Percentiles rank a stretch among this genome's conserved stretches.
These are phyloP conservation scores for Halcyon chelicuti DNA, from an alignment of 2,797 vertebrate genomes.

Conservation along the genomic window DNA sequence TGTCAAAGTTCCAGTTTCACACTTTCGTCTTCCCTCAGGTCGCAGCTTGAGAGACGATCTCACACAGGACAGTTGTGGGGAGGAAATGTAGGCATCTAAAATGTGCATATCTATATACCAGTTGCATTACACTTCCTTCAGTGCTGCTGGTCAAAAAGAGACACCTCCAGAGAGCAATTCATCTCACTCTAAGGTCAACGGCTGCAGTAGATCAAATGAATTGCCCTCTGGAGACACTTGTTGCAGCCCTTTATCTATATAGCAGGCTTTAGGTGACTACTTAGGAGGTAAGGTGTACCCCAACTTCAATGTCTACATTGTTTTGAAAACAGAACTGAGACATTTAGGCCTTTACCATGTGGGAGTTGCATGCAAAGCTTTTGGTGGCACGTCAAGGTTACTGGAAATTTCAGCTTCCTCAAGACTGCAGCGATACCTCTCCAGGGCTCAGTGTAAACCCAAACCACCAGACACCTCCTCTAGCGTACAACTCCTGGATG, in stretches of 20 bases:
- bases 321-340: background rate
- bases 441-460: background rate
- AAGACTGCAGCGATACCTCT: background rate
- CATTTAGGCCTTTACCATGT: rapidly evolving
- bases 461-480: background rate
- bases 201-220: background rate
- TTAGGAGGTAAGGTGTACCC: background rate
- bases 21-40: background rate
- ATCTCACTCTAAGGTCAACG: background rate
- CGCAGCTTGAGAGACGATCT: background rate
- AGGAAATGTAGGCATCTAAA: background rate
- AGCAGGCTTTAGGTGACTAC: background rate
- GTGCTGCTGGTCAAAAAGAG: background rate
- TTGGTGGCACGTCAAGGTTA: background rate
- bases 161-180: too few relatives aligned
- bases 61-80: rapidly evolving
- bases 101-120: background rate
- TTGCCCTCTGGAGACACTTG: background rate
- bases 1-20: background rate
- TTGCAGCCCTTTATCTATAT: background rate
- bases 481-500: rapidly evolving
- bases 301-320: rapidly evolving
- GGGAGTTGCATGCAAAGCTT: background rate
- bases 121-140: background rate
- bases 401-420: background rate